Evolutionary conservation across 2,113 vertebrate genomes (phyloP).

Genomic region (Pandion haliaetus): DNA sequence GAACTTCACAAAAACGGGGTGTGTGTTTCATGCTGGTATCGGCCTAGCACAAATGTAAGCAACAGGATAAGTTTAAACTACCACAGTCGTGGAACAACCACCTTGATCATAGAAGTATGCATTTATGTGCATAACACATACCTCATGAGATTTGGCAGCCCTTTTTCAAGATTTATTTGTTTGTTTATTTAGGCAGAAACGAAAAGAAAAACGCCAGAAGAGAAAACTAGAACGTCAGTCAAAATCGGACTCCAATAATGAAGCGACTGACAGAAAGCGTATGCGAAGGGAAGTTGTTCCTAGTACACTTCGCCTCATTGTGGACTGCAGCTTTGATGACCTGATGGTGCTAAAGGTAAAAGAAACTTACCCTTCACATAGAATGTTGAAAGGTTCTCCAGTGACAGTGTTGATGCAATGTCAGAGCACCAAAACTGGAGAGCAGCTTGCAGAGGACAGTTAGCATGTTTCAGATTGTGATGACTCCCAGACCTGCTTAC

Average conservation of each 20-base stretch:
- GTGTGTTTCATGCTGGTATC: neutral
- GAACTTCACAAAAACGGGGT: neutral
- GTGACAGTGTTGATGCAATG: neutral
- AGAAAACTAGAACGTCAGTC: conserved; percentile 83
- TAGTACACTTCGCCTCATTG: conserved; percentile 83
- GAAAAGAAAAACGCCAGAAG: conserved; percentile 92
- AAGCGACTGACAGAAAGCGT: conserved; percentile 77
- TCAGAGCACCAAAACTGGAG: neutral
- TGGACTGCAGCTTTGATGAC: conserved; percentile 95
- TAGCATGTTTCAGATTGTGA: neutral
- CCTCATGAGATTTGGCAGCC: neutral
- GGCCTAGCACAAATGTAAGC: neutral
- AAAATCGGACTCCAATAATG: conserved; percentile 57
- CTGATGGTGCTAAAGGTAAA: conserved; percentile 91
- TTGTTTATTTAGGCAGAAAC: conserved; percentile 79
- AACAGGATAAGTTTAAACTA: neutral
- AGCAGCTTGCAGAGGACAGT: neutral
- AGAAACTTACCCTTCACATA: neutral
- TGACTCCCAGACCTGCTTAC: neutral
- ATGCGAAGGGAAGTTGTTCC: conserved; percentile 75
- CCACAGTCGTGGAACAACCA: neutral
- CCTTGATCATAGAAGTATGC: neutral
- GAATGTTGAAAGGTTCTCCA: neutral
- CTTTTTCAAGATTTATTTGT: neutral
- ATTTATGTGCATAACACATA: neutral